These are phyloP conservation scores for Aplysina aerophoba DNA, from an alignment of 37 sponge, comb jelly and placozoan species.

Conservation along the genomic window DNA sequence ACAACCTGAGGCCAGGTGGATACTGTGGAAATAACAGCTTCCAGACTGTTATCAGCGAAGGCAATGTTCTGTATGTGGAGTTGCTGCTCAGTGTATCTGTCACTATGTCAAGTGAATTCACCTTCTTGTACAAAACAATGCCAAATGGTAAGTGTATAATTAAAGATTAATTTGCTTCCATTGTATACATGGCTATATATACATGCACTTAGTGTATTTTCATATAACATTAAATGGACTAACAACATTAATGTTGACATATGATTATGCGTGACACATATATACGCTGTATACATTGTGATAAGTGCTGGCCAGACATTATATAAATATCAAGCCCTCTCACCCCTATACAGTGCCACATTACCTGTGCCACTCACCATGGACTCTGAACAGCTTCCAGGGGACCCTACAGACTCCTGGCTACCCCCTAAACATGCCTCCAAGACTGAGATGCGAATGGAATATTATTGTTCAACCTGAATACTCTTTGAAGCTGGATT, in stretches of 20 bases:
- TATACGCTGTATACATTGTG: too few relatives aligned
- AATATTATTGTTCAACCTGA: neutral
- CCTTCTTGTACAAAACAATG: too few relatives aligned
- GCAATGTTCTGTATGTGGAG: constrained; percentile 18
- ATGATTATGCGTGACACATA: too few relatives aligned
- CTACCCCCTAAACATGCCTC: neutral
- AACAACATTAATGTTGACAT: too few relatives aligned
- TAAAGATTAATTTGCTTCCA: too few relatives aligned
- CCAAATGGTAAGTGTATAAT: too few relatives aligned
- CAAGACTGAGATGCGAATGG: neutral
- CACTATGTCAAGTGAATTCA: too few relatives aligned
- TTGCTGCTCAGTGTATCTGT: neutral
- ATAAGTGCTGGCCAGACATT: too few relatives aligned
- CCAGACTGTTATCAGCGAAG: constrained; percentile 10
- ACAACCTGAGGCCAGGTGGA: neutral
- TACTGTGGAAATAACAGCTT: constrained; percentile 19
- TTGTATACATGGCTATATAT: too few relatives aligned
- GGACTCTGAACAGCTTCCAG: neutral
- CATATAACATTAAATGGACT: too few relatives aligned
- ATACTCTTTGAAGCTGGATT: neutral
- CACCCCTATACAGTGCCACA: neutral
- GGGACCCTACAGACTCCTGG: constrained; percentile 4
- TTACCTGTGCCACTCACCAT: neutral
- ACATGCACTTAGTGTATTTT: too few relatives aligned
- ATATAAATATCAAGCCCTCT: neutral